Base-by-base conservation (phyloP, 2,797 vertebrate genomes). In the Microctenopoma lineatum region DNA sequence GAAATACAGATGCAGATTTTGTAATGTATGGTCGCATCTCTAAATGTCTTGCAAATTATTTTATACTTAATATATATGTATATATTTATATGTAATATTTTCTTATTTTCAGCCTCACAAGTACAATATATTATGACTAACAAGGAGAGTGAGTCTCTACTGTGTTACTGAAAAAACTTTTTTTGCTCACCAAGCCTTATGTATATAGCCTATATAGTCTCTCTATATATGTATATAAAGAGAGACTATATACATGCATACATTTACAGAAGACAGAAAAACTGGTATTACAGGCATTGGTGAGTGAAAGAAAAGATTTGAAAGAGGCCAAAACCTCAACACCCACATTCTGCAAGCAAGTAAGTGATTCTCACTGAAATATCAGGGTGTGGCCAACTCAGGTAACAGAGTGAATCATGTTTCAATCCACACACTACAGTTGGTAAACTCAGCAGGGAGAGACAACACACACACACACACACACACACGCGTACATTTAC, bases 341-440 rank as follows among this genome's bases (percentile, higher is more conserved):
- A 34, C 51, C 27, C 46, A 62, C 50, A 42, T 0, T 52, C 56
- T 36, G 10, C 15, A 58, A 64, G 61, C 66, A 66, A 47, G 15
- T 48, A 42, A 47, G 60, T 65, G 67, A 53, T 59, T 63, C 1
- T 34, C 54, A 60, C 25, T 73, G 59, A 60, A 72, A 59, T 15
- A 66, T 41, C 68, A 69, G 81, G 89, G 87, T 82, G 89, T 55
- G 84, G 68, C 64, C 59, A 68, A 82, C 84, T 85, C 79, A 81
- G 89, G 85, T 81, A 85, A 81, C 70, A 64, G 38, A 64, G 42
- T 50, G 84, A 82, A 69, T 89, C 77, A 75, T 41, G 59, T 88
- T 90, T 85, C 79, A 63, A 47, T 73, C 66, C 41, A 47, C 81
- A 66, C 54, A 58, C 54, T 34, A 34, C 32, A 34, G 5, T 69